These are phyloP conservation scores for Hylomyscus alleni DNA, from an alignment of 2,797 vertebrate species.

Conservation along the genomic window DNA sequence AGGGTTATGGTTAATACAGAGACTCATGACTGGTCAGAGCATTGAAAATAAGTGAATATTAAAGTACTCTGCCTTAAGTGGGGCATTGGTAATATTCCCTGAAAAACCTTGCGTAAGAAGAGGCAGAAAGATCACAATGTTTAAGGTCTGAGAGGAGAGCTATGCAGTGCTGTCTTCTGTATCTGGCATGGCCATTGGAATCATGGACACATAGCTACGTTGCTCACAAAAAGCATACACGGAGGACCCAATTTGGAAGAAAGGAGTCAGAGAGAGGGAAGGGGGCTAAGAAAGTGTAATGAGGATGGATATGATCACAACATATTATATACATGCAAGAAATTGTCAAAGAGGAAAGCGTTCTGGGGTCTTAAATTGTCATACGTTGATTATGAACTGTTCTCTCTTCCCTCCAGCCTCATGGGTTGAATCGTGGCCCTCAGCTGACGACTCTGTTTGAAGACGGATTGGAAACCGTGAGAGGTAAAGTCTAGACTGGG, in stretches of 20 bases:
- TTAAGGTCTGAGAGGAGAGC: neutral
- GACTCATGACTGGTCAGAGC: neutral
- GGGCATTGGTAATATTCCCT: neutral
- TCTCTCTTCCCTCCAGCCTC: neutral
- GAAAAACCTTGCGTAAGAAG: neutral
- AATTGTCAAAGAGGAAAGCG: neutral
- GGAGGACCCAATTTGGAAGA: neutral
- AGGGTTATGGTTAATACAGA: neutral
- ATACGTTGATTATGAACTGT: neutral
- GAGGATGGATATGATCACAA: neutral
- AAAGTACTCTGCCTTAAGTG: neutral
- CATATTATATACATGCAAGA: neutral
- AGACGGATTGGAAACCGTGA: neutral
- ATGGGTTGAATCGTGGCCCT: neutral
- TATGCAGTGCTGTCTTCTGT: neutral
- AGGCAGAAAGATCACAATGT: neutral
- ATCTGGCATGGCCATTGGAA: neutral
- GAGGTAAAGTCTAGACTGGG: neutral
- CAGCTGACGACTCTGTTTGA: neutral
- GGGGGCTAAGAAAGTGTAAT: neutral
- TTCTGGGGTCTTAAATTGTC: neutral
- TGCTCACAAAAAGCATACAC: neutral
- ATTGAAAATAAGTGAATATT: neutral
- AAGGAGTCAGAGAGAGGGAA: neutral
- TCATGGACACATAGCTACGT: neutral